Conservation (phyloP, 2,113 vertebrate genomes). For the Micromys minutus region DNA sequence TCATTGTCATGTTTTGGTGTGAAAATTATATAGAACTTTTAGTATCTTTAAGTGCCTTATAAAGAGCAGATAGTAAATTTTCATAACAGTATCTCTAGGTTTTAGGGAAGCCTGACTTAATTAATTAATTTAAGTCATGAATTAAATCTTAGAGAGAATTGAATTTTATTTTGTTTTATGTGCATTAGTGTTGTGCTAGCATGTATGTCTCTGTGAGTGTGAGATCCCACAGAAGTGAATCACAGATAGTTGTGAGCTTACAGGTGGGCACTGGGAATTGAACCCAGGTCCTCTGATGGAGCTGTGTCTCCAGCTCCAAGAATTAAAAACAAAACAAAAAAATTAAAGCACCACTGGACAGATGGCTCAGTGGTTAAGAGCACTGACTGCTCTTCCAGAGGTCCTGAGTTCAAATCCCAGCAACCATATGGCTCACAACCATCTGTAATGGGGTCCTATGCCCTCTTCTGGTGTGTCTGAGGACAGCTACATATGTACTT, state of each 20-base stretch:
- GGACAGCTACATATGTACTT: too few species aligned
- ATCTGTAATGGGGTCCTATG: too few species aligned
- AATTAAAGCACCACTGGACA: not conserved
- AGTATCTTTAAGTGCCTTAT: not conserved
- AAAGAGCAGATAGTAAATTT: slow-evolving; percentile 31
- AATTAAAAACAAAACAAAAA: not conserved
- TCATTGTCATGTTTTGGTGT: not conserved
- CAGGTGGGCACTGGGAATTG: not conserved
- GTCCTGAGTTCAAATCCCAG: too few species aligned
- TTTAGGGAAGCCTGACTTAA: slow-evolving; percentile 32
- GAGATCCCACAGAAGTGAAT: not conserved
- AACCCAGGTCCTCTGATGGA: not conserved
- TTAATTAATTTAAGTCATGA: too few species aligned
- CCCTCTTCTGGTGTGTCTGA: too few species aligned
- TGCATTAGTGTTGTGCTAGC: not conserved
- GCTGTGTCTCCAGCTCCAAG: not conserved
- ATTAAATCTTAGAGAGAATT: not conserved
- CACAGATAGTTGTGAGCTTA: not conserved
- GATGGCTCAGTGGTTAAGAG: too few species aligned
- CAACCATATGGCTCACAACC: too few species aligned
- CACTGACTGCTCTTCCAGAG: too few species aligned
- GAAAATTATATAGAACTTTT: slow-evolving; percentile 9
- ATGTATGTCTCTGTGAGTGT: too few species aligned
- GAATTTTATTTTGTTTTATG: not conserved
- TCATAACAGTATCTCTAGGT: not conserved